Percentiles rank a stretch among this genome's conserved stretches.
phyloP scores from a whole-genome alignment of 2,888 invertebrate species.

The Drosophila multiciliata region DNA sequence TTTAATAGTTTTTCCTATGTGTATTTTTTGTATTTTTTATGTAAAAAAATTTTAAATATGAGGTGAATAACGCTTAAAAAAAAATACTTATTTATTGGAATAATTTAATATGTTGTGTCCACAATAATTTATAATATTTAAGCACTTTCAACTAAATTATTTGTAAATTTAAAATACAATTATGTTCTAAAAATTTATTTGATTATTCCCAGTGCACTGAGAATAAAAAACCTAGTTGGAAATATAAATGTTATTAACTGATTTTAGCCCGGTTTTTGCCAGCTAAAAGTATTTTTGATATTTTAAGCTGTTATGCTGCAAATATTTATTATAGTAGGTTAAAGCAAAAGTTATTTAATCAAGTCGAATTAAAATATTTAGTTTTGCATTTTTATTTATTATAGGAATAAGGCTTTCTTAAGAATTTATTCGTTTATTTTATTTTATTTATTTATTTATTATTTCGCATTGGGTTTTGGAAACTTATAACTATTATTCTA shows the following conservation, averaged over 20 bases:
- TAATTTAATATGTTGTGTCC: not conserved
- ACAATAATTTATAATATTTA: not conserved
- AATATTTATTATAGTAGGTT: not conserved
- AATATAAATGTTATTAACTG: no score
- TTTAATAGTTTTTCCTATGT: not conserved
- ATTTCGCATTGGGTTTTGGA: not conserved
- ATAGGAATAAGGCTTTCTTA: not conserved
- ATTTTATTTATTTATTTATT: no score
- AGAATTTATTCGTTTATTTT: no score
- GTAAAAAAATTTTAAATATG: not conserved
- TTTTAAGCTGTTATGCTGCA: not conserved
- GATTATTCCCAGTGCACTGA: not conserved
- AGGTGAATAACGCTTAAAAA: not conserved
- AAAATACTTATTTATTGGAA: no score
- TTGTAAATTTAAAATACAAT: not conserved
- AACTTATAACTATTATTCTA: not conserved
- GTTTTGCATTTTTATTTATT: not conserved
- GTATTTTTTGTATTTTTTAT: not conserved
- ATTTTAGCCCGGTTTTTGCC: no score
- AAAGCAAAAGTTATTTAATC: not conserved
- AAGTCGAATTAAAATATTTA: not conserved
- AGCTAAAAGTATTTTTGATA: not conserved
- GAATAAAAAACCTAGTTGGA: not conserved
- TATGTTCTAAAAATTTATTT: not conserved
- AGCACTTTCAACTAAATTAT: not conserved